These are phyloP conservation scores for Neelides folsomi DNA, from an alignment of 2,888 invertebrate genomes.

Conservation along the genomic window DNA sequence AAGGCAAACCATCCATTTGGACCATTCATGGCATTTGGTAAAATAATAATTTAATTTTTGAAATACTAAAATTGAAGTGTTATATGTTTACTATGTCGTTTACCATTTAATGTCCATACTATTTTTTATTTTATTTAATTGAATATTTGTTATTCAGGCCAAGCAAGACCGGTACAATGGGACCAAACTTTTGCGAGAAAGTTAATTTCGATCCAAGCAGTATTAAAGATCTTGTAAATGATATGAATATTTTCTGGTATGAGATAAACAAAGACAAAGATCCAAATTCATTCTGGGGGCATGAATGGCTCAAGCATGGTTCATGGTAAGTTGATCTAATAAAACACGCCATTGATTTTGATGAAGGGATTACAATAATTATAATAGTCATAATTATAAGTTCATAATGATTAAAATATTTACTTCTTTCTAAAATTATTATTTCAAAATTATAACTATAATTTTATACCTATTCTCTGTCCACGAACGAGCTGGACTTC, in stretches of 20 bases:
- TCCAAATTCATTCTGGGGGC: conserved; percentile 25
- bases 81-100: too few species aligned
- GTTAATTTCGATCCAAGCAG: conserved; percentile 23
- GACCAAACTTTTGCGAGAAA: conserved; percentile 28
- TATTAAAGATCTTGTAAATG: conserved; percentile 16
- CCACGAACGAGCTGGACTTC: too few species aligned
- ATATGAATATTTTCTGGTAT: conserved; percentile 27
- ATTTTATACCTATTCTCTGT: too few species aligned
- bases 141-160: conserved; percentile 19
- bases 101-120: too few species aligned
- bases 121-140: neutral
- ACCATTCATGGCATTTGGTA: conserved; percentile 32
- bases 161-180: conserved; percentile 18
- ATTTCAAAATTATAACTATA: too few species aligned
- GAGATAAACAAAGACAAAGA: conserved; percentile 27
- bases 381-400: too few species aligned
- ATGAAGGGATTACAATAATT: neutral
- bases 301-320: conserved; percentile 32
- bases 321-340: conserved; percentile 18
- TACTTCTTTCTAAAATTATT: too few species aligned
- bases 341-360: neutral
- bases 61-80: too few species aligned
- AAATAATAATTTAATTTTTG: neutral
- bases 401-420: too few species aligned
- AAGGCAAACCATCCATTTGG: conserved; percentile 27